Base-by-base conservation (phyloP, 1,140 invertebrate species). In the Batillaria attramentaria region DNA sequence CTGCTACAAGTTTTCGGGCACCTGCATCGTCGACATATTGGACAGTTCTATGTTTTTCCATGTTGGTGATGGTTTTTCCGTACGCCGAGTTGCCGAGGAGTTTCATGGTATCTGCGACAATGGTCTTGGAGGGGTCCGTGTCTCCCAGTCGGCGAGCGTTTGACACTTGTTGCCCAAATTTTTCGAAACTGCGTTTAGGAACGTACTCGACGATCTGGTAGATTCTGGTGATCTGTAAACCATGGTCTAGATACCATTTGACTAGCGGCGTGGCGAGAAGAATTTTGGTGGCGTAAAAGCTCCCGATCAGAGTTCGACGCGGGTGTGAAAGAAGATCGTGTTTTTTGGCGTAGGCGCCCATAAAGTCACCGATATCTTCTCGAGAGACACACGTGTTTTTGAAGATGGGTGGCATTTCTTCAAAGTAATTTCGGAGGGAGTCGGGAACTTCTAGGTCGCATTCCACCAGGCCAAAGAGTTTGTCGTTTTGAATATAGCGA, bases 161-260 rank as follows among this genome's bases (percentile, higher is more conserved):
- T 35, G 62, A 33, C 62, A 35, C 62, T 0, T 24, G n/a, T 31
- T 65, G 31, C 0, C 62, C 62, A 35, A 65, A 65, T 24, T 31
- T 31, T 33, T 24, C 37, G 62, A 65, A 65, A 35, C 62, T 18
- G 10, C 10, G 6, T 3, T 35, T 0, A 35, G 62, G 62, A 16
- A 16, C 16, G 62, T 65, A 65, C 62, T 65, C 62, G n/a, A 65
- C 37, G 62, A 65, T 35, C 31, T 18, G 62, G 33, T 8, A 13
- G 62, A 65, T 65, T 31, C 37, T 35, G 6, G 10, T 65, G 10
- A 65, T 35, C 37, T 65, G 16, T 35, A 65, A 20, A 5, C 62
- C 62, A 35, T 65, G 62, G 10, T 65, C 62, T 35, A 8, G n/a
- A 35, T 65, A 65, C 62, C 62, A 65, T 35, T 65, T 65, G 6